Base-by-base conservation (phyloP, 2,113 vertebrate genomes). In the Hypomesus transpacificus region DNA sequence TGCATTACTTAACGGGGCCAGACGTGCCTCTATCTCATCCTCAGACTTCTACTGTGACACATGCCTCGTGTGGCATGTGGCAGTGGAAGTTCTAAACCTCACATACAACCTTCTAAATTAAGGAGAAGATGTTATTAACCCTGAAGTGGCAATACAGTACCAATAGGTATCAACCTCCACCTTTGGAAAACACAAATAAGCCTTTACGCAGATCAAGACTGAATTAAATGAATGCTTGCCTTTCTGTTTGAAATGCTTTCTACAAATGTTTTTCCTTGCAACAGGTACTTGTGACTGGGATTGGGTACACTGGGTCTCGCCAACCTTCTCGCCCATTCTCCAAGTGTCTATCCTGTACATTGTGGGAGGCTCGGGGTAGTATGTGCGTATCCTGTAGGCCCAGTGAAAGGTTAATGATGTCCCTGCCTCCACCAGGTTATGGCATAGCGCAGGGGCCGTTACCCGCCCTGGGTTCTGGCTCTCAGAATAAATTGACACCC, bases 341-440 rank as follows among this genome's bases (percentile, higher is more conserved):
- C 13, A 46, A 46, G 39, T 46, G 39, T 86, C 87, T 83, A 76
- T 66, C 73, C 79, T 3, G 31, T 67, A 70, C 76, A 80, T 67
- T 69, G 39, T 56, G 54, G 20, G 77, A 82, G 76, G 74, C 76
- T 75, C 69, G 84, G 79, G 73, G 82, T 84, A 84, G 77, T 78
- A 80, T 73, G 80, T 77, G 84, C 79, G 81, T 87, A 85, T 89
- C 85, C 87, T 86, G 83, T 83, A 87, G 88, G 86, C 86, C 85
- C 84, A 86, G 82, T 88, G 84, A 88, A 88, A 86, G 88, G 89
- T 89, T 89, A 91, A 89, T 89, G 88, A 89, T 88, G 87, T 88
- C 87, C 81, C 84, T 52, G 70, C 82, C 85, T 83, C 81, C 77
- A 82, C 89, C 87, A 88, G 88, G 89, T 89, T 90, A 88, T 75